Conservation (phyloP, 2,113 vertebrate genomes). For the Urocitellus parryii region DNA sequence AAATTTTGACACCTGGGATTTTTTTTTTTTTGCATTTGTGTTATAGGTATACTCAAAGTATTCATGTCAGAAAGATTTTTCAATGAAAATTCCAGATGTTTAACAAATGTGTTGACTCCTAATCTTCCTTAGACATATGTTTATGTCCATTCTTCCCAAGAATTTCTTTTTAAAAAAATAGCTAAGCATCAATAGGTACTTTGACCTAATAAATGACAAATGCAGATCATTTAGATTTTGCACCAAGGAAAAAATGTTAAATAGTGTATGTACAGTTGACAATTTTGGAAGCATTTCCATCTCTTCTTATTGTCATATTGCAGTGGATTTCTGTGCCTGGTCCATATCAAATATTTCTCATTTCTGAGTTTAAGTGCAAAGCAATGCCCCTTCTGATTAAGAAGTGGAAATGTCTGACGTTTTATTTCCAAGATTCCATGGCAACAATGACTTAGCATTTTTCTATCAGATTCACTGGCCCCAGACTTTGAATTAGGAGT, state of each 20-base stretch:
- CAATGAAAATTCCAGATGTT: constrained; percentile 86
- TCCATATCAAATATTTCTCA: not conserved
- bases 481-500: not conserved
- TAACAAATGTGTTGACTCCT: constrained; percentile 79
- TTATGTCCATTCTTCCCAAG: constrained; percentile 39
- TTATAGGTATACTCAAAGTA: constrained; percentile 83
- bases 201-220: constrained; percentile 24
- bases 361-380: not conserved
- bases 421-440: not conserved
- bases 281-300: constrained; percentile 31
- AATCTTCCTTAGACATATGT: constrained; percentile 68
- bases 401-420: not conserved
- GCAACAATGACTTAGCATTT: not conserved
- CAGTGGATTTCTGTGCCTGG: not conserved
- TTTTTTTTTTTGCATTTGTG: constrained; percentile 74
- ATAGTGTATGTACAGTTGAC: not conserved
- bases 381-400: not conserved
- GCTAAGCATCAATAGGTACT: not conserved
- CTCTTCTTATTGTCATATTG: not conserved
- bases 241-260: not conserved
- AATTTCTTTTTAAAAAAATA: constrained; percentile 55
- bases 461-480: not conserved
- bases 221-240: constrained; percentile 17
- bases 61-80: constrained; percentile 77
- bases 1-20: constrained; percentile 78